Conservation (phyloP, 2,113 vertebrate species). For the Aegotheles bennettii region DNA sequence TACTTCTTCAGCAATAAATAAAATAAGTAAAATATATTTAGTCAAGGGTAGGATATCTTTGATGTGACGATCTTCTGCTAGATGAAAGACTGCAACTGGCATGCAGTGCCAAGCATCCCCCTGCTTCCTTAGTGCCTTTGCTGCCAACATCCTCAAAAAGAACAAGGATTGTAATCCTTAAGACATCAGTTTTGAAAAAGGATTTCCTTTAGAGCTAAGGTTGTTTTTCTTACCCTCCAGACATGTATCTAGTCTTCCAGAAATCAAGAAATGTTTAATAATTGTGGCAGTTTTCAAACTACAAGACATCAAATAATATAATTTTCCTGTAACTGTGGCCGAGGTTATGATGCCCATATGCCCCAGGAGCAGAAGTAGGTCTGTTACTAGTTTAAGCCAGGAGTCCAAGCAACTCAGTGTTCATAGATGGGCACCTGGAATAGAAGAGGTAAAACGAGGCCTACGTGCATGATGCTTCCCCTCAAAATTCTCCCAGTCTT, state of each 20-base stretch:
- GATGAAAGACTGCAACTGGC: constrained; percentile 38
- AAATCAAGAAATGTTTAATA: background rate
- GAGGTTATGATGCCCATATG: background rate
- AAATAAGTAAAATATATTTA: constrained; percentile 1
- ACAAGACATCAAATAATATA: background rate
- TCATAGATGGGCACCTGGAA: background rate
- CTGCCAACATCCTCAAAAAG: constrained; percentile 47
- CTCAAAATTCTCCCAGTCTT: background rate
- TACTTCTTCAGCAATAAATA: constrained; percentile 18
- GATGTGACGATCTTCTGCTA: constrained; percentile 35
- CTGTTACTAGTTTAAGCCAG: background rate
- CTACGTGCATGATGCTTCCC: background rate
- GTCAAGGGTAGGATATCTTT: constrained; percentile 28
- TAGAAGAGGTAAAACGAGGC: background rate
- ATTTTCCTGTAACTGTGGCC: background rate
- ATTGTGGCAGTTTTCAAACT: background rate
- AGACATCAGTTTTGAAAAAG: constrained; percentile 20
- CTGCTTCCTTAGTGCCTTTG: constrained; percentile 28
- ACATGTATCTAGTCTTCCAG: background rate
- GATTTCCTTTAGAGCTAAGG: constrained; percentile 39
- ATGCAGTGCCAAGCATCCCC: background rate
- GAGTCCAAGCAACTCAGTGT: background rate
- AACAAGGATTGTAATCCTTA: background rate
- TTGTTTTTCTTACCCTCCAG: constrained; percentile 26
- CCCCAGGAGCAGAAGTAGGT: background rate